These are phyloP conservation scores for Pycnonotus jocosus DNA, from an alignment of 2,113 vertebrate species.

Conservation along the genomic window DNA sequence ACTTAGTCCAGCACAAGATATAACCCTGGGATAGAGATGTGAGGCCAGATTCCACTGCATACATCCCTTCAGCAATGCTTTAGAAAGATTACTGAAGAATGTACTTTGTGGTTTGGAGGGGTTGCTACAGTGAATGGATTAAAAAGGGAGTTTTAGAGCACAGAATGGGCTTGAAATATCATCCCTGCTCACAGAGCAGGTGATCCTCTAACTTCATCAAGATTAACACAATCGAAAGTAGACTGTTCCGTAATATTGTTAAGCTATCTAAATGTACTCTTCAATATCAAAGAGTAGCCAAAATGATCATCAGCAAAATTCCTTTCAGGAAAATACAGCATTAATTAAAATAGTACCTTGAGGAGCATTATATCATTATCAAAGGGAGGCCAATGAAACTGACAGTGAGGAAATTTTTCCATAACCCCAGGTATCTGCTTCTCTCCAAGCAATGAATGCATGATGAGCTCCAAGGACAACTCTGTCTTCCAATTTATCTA, in stretches of 20 bases:
- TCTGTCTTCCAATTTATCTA: neutral
- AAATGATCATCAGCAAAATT: neutral
- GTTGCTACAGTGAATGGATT: neutral
- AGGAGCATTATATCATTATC: neutral
- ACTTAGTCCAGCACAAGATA: neutral
- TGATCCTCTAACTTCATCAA: neutral
- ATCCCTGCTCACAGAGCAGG: neutral
- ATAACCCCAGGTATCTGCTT: constrained; percentile 1
- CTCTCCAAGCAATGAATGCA: neutral
- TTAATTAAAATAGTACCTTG: neutral
- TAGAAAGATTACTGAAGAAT: neutral
- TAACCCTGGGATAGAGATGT: neutral
- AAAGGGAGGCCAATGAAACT: neutral
- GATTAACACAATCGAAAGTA: neutral
- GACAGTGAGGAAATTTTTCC: neutral
- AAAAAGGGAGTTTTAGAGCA: neutral
- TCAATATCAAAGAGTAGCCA: neutral
- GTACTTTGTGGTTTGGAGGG: neutral
- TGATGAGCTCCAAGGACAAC: neutral
- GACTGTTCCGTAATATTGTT: neutral
- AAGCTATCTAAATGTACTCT: neutral
- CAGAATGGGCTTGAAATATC: neutral
- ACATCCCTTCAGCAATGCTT: neutral
- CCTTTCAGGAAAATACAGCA: neutral
- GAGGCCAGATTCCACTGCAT: neutral